These are phyloP conservation scores for Pollimyrus isidori DNA, from an alignment of 2,113 vertebrate genomes.

Conservation along the genomic window DNA sequence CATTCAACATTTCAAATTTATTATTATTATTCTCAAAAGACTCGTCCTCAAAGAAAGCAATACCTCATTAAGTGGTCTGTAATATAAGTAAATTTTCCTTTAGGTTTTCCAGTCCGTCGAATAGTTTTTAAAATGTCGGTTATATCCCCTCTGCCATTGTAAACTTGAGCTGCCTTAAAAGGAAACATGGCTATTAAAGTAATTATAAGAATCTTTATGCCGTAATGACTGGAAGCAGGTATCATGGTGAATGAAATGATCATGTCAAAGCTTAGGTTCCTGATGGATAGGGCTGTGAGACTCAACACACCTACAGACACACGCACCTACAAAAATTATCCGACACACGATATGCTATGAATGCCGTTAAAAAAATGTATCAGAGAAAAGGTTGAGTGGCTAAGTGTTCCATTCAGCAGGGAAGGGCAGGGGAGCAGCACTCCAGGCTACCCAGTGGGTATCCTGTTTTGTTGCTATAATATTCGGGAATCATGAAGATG, in stretches of 20 bases:
- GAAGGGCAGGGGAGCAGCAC: conserved; percentile 45
- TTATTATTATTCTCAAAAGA: not conserved
- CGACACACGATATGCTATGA: conserved; percentile 1
- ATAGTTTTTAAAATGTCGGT: not conserved
- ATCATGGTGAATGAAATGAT: not conserved
- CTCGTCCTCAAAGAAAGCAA: not conserved
- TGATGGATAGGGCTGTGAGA: not conserved
- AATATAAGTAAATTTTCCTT: not conserved
- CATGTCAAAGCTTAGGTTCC: not conserved
- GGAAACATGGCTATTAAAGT: not conserved
- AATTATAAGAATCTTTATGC: not conserved
- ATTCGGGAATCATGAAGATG: conserved; percentile 48
- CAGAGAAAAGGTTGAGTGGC: conserved; percentile 12
- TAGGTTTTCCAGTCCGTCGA: not conserved
- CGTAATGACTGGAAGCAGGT: not conserved
- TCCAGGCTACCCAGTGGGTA: conserved; percentile 43
- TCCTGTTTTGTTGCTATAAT: conserved; percentile 48
- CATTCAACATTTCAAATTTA: not conserved
- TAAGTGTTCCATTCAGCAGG: conserved; percentile 42
- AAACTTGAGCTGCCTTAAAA: not conserved
- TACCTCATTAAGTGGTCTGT: not conserved
- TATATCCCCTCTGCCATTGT: not conserved
- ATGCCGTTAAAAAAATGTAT: conserved; percentile 1
- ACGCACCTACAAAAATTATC: conserved; percentile 2
- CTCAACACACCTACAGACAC: not conserved